Base-by-base conservation (phyloP, 2,113 vertebrate genomes). In the Zosterops japonicus region DNA sequence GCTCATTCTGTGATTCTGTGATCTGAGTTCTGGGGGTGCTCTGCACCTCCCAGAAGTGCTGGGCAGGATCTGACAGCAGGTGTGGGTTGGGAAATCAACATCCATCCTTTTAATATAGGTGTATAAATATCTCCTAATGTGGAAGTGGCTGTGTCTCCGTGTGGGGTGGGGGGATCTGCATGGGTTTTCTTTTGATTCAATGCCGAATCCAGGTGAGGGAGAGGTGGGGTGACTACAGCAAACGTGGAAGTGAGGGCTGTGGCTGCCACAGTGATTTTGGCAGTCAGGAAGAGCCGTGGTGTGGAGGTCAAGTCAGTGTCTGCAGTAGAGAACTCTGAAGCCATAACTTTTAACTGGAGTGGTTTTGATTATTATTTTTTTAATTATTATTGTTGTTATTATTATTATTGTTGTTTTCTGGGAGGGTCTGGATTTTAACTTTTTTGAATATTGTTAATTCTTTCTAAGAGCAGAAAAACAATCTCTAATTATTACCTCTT, bases 301-400 rank as follows among this genome's bases (percentile, higher is more conserved):
- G 69, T 59, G 65, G 39, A 83, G 46, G 90, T 94, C 95, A 74
- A 96, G 94, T 97, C 93, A 74, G 90, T 95, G 86, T 95, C 88
- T 94, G 81, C 76, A 74, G 76, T 93, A 35, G 95, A 47, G 77
- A 96, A 98, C 97, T 98, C 97, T 96, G 96, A 98, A 98, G 98
- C 98, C 98, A 98, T 98, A 98, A 98, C 97, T 98, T 98, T 97
- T 96, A 98, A 98, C 98, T 98, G 98, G 98, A 98, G 97, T 97
- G 96, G 93, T 50, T 97, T 98, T 89, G 59, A 67, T 95, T 87
- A 39, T 90, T 77, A 8, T 69, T 92, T 72, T 90, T 81, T 85
- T 25, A 81, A 80, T 89, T 89, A 44, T 81, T 72, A 10, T 44
- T 64, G 28, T 65, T 64, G 28, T 65, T 64, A 0, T 89, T 81